Evolutionary conservation across 2,888 invertebrate genomes (phyloP).

Genomic region (Ophioninae sp.): DNA sequence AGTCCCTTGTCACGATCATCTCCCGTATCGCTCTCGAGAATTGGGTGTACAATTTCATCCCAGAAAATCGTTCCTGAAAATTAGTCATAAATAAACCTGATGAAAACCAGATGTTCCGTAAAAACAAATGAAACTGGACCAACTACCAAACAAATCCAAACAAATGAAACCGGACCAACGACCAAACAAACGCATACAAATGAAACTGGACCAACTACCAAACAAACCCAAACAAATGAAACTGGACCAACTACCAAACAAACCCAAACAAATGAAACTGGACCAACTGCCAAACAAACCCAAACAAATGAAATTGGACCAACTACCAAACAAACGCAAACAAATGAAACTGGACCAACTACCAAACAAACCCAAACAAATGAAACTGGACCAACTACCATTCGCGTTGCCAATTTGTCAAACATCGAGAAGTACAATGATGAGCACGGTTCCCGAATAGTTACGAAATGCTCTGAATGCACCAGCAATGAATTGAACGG

Average conservation of each 20-base stretch:
- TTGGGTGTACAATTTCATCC: not conserved
- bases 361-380: too few species aligned
- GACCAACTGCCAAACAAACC: too few species aligned
- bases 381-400: not conserved
- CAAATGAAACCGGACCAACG: not conserved
- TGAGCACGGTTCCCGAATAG: not conserved
- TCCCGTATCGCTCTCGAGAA: not conserved
- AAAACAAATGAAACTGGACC: not conserved
- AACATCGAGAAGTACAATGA: too few species aligned
- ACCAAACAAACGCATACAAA: too few species aligned
- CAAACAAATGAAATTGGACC: not conserved
- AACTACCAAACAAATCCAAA: not conserved
- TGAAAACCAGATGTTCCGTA: not conserved
- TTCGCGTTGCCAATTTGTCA: not conserved
- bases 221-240: not conserved
- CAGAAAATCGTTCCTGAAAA: not conserved
- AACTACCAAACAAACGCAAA: too few species aligned
- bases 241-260: too few species aligned
- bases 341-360: not conserved
- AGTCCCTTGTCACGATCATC: conserved; percentile 18
- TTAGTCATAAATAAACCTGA: not conserved
- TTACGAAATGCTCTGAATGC: not conserved
- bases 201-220: too few species aligned
- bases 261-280: not conserved
- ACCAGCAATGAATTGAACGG: conserved; percentile 29